Base-by-base conservation (phyloP, 2,888 invertebrate species). In the Dasypogon diadema region DNA sequence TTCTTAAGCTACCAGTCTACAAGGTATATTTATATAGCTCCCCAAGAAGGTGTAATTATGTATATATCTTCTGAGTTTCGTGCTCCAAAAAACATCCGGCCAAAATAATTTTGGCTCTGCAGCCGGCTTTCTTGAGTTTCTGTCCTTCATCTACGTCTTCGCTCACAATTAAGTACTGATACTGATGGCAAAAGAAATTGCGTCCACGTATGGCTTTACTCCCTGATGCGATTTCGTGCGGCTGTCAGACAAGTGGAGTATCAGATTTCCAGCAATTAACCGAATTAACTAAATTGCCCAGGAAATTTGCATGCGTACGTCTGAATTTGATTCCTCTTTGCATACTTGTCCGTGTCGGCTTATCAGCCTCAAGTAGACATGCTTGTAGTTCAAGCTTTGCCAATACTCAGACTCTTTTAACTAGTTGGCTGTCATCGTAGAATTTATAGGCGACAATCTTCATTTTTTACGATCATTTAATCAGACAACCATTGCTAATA, bases 401-500 rank as follows among this genome's bases (percentile, higher is more conserved):
- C n/a, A n/a, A n/a, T n/a, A 10, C 8, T 24, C 5, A 24, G n/a
- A 12, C 22, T 30, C 26, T 16, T 30, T 30, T 34, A 16, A 30
- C 5, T 10, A n/a, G 14, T 58, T 24, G 16, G 2, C 30, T 30
- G 16, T 58, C 58, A 22, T n/a, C n/a, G 26, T 55, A 3, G 30
- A 30, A 30, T 30, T 30, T 30, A 5, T 30, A 30, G 4, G 30
- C 30, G 8, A 8, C 30, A 8, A 30, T 30, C 30, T 30, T 30
- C 3, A 21, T 3, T 51, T 14, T 12, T 60, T 34, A 37, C 60
- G 34, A 21, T 16, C 60, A 37, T n/a, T 37, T 42, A n/a, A 42
- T 18, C 60, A 18, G 60, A 37, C 21, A 21, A n/a, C 37, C 60
- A 21, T n/a, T 37, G 42, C 42, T 37, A 60, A 60, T 60, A 60